Conservation (phyloP, 2,888 invertebrate species). For the Graphium colonna region DNA sequence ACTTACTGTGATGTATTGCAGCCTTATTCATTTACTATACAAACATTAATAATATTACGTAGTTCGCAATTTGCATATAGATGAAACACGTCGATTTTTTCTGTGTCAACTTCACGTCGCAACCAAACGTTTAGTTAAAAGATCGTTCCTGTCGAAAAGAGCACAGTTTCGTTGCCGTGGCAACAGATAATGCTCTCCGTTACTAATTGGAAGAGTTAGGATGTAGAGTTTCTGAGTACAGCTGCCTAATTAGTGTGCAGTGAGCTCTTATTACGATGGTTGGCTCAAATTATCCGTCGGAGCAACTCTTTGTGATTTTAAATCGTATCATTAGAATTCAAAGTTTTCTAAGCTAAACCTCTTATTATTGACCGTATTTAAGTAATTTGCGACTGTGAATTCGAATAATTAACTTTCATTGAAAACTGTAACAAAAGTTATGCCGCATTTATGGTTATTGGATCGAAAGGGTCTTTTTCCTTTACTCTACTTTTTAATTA, state of each 20-base stretch:
- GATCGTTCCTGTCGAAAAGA: not conserved
- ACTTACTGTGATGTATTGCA: constrained; percentile 27
- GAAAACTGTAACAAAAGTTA: not conserved
- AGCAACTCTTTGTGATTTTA: constrained; percentile 49
- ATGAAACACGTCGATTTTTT: not conserved
- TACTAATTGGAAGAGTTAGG: constrained; percentile 62
- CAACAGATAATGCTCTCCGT: constrained; percentile 35
- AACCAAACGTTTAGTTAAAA: not conserved
- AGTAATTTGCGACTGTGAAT: not conserved
- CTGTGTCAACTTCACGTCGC: not conserved
- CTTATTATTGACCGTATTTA: constrained; percentile 13
- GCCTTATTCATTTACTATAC: not conserved
- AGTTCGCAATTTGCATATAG: not conserved
- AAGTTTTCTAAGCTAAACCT: not conserved
- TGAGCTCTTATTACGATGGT: constrained; percentile 55
- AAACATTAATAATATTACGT: not conserved
- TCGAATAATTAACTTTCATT: too few relatives aligned
- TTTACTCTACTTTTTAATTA: too few relatives aligned
- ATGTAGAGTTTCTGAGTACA: constrained; percentile 58
- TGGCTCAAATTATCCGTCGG: constrained; percentile 60
- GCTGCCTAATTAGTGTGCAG: constrained; percentile 60
- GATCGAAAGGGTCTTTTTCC: too few relatives aligned
- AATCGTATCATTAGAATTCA: constrained; percentile 33
- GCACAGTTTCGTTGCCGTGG: constrained; percentile 5
- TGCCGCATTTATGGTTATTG: not conserved